Evolutionary conservation across 2,797 vertebrate species (phyloP).

Genomic region (Onychomys torridus): DNA sequence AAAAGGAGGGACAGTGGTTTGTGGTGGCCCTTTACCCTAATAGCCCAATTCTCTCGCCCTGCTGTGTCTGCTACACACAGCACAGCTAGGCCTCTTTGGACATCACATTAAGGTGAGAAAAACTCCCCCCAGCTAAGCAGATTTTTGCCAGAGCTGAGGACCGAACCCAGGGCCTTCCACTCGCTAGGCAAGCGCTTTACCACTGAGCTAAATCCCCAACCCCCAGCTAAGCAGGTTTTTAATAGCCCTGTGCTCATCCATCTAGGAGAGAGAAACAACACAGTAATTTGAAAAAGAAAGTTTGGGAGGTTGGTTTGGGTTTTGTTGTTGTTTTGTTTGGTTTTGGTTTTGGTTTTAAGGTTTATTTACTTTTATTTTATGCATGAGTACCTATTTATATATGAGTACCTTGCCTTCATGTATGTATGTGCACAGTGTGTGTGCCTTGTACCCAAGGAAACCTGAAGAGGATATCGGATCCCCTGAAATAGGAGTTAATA

Average conservation of each 20-base stretch:
- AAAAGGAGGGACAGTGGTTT: background rate
- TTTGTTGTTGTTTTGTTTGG: background rate
- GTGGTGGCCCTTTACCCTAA: background rate
- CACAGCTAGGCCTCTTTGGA: background rate
- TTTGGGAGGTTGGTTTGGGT: background rate
- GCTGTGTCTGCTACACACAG: rapidly evolving
- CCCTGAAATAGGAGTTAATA: background rate
- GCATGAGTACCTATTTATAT: background rate
- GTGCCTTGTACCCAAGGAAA: background rate
- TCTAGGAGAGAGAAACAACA: background rate
- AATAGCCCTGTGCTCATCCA: background rate
- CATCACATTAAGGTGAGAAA: background rate
- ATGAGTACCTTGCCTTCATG: background rate
- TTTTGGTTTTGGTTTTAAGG: background rate
- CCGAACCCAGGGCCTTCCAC: too few species aligned
- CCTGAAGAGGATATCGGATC: background rate
- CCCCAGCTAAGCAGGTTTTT: background rate
- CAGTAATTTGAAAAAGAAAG: background rate
- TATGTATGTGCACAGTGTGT: background rate
- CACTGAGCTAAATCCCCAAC: too few species aligned
- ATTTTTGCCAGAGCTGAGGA: too few species aligned
- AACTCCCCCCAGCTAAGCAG: rapidly evolving
- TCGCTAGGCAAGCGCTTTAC: too few species aligned
- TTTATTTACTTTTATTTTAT: background rate
- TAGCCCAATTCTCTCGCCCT: too few species aligned